Evolutionary conservation across 1,140 invertebrate genomes (phyloP).

Genomic region (Megalonaias nervosa): DNA sequence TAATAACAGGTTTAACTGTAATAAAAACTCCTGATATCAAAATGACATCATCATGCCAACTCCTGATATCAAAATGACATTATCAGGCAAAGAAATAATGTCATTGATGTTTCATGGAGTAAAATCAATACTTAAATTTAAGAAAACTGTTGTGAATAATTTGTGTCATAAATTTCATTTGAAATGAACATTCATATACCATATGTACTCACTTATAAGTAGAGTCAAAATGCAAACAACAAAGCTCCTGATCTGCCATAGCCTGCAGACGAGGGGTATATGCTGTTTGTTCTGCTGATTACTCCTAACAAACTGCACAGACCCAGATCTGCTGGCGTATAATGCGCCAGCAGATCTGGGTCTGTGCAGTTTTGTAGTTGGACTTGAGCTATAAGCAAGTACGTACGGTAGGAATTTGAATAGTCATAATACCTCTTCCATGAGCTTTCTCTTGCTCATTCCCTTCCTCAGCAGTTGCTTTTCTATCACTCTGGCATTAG

Average conservation of each 20-base stretch:
- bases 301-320: background rate
- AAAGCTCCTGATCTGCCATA: background rate
- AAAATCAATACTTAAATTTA: too few relatives aligned
- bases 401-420: background rate
- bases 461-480: slow-evolving; percentile 97
- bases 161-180: too few relatives aligned
- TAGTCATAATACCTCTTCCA: slow-evolving; percentile 70
- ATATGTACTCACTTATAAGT: too few relatives aligned
- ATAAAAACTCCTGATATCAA: too few relatives aligned
- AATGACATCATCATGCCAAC: too few relatives aligned
- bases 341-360: background rate
- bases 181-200: too few relatives aligned
- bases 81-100: too few relatives aligned
- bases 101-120: too few relatives aligned
- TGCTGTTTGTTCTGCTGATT: background rate
- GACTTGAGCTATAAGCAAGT: background rate
- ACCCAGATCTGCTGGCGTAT: background rate
- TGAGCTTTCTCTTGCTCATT: slow-evolving; percentile 88
- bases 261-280: background rate
- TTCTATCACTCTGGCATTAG: slow-evolving; percentile 98
- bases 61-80: too few relatives aligned
- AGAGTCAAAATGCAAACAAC: background rate
- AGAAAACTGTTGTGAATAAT: too few relatives aligned
- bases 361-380: background rate
- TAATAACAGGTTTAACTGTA: too few relatives aligned